These are phyloP conservation scores for Heteromyza rotundicornis DNA, from an alignment of 2,888 invertebrate species.

Conservation along the genomic window DNA sequence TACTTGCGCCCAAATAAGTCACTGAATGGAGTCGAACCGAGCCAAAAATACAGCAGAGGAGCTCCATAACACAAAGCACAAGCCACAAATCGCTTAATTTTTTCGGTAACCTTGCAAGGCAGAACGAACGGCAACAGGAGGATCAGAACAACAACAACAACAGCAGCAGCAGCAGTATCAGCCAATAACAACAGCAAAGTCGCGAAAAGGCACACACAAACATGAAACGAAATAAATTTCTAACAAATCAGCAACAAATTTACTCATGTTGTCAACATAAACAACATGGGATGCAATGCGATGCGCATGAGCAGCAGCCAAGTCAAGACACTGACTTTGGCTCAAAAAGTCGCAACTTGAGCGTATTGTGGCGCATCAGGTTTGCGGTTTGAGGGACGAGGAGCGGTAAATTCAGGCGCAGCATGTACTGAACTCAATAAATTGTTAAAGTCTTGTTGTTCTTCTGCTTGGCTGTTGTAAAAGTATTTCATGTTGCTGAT, in stretches of 20 bases:
- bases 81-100: neutral
- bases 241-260: constrained; percentile 30
- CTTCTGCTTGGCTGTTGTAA: neutral
- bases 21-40: too few relatives aligned
- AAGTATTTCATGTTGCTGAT: neutral
- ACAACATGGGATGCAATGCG: constrained; percentile 12
- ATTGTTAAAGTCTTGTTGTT: neutral
- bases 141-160: neutral
- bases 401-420: too few relatives aligned
- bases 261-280: constrained; percentile 28
- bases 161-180: constrained; percentile 47
- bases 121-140: neutral
- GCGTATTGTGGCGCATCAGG: too few relatives aligned
- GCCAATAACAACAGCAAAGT: neutral
- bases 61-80: too few relatives aligned
- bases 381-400: too few relatives aligned
- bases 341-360: too few relatives aligned
- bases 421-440: neutral
- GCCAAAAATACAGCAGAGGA: too few relatives aligned
- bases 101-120: neutral
- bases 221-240: constrained; percentile 20
- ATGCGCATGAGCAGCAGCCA: neutral
- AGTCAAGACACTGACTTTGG: too few relatives aligned
- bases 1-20: too few relatives aligned
- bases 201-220: constrained; percentile 11